phyloP scores from a whole-genome alignment of 2,113 vertebrate genomes.

The Stigmatopora argus region DNA sequence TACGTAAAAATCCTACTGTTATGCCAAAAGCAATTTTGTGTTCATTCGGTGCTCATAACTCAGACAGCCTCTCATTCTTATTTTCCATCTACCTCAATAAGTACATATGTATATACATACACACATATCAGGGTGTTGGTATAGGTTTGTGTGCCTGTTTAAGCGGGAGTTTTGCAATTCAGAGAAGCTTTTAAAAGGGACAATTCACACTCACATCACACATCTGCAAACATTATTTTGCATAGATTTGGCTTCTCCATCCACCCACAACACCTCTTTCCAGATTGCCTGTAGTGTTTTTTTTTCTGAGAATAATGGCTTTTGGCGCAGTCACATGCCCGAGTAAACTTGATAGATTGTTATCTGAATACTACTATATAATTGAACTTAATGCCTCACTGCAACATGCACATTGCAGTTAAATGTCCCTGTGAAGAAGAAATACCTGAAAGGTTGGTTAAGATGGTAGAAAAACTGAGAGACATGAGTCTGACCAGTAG shows the following conservation, averaged over 20 bases:
- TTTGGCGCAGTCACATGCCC: slow-evolving; percentile 45
- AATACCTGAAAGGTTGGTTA: slow-evolving; percentile 44
- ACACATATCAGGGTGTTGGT: too few species aligned
- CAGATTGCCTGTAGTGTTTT: slow-evolving; percentile 3
- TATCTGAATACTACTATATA: slow-evolving; percentile 56
- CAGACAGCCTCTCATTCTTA: too few species aligned
- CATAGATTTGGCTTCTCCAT: background rate
- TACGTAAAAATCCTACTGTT: too few species aligned
- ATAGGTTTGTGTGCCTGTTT: too few species aligned
- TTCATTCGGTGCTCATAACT: too few species aligned
- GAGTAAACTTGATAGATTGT: slow-evolving; percentile 66
- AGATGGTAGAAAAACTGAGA: slow-evolving; percentile 41
- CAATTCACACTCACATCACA: background rate
- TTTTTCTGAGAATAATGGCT: slow-evolving; percentile 26
- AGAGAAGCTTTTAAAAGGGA: background rate
- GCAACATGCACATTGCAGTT: slow-evolving; percentile 1
- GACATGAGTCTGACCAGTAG: slow-evolving; percentile 40
- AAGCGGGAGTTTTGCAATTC: background rate
- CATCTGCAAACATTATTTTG: background rate
- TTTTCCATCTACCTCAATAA: too few species aligned
- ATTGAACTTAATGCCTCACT: slow-evolving; percentile 43
- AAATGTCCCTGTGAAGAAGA: slow-evolving; percentile 13
- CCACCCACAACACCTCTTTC: slow-evolving; percentile 17
- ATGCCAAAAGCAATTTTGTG: too few species aligned
- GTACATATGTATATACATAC: too few species aligned